phyloP scores from a whole-genome alignment of 1,140 invertebrate species.

The Drosophila mauritiana region DNA sequence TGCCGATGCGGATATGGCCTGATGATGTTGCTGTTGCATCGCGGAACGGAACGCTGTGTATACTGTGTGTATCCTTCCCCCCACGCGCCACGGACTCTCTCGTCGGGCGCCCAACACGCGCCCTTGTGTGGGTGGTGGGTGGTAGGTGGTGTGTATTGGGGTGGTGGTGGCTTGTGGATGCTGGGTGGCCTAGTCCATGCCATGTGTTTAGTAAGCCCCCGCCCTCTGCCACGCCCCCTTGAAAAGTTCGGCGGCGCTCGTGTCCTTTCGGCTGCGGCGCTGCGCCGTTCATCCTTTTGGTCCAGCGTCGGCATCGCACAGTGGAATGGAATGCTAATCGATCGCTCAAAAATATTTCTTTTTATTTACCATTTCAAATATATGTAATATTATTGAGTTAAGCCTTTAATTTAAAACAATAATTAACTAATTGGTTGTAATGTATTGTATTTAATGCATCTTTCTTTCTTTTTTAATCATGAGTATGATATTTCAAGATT shows the following conservation, averaged over 20 bases:
- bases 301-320: constrained; percentile 24
- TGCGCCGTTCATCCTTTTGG: constrained; percentile 26
- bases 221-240: constrained; percentile 4
- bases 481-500: too few species aligned
- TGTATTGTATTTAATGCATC: too few species aligned
- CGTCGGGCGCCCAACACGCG: constrained; percentile 7
- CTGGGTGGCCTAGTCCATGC: constrained; percentile 3
- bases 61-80: constrained; percentile 6
- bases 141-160: constrained; percentile 3
- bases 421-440: too few species aligned
- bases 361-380: not conserved
- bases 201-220: constrained; percentile 38
- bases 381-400: not conserved
- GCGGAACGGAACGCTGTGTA: constrained; percentile 19
- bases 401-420: too few species aligned
- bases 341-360: not conserved
- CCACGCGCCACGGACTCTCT: not conserved
- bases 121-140: constrained; percentile 25
- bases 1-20: constrained; percentile 3
- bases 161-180: not conserved
- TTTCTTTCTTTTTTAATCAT: too few species aligned
- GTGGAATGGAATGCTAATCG: not conserved
- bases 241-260: constrained; percentile 15
- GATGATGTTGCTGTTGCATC: constrained; percentile 14
- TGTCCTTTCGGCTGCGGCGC: constrained; percentile 20